phyloP scores from a whole-genome alignment of 2,888 invertebrate genomes.

The Hoplodrina ambigua region DNA sequence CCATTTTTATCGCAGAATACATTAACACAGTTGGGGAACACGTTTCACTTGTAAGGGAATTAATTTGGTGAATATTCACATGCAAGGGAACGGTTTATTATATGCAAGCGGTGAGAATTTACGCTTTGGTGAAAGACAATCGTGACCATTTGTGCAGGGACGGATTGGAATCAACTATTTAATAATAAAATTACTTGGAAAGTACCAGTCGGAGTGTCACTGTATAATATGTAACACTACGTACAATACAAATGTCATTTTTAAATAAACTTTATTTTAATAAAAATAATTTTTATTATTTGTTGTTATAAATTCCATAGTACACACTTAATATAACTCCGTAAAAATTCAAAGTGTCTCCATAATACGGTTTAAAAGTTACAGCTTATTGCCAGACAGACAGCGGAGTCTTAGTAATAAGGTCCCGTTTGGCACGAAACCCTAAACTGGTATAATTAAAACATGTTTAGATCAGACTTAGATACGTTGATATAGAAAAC shows the following conservation, averaged over 20 bases:
- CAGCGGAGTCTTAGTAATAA: too few relatives aligned
- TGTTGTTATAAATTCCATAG: too few relatives aligned
- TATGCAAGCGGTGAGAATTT: slow-evolving; percentile 38
- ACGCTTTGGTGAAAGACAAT: slow-evolving; percentile 26
- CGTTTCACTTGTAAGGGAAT: slow-evolving; percentile 47
- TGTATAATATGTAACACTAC: too few relatives aligned
- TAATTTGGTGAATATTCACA: slow-evolving; percentile 48
- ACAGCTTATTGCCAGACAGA: too few relatives aligned
- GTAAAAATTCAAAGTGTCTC: too few relatives aligned
- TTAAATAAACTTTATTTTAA: too few relatives aligned
- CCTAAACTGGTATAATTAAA: not conserved
- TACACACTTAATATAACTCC: too few relatives aligned
- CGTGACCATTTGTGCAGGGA: slow-evolving; percentile 24
- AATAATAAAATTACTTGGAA: not conserved
- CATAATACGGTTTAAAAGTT: too few relatives aligned
- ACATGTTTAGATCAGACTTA: not conserved
- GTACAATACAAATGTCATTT: too few relatives aligned
- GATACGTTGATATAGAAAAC: not conserved
- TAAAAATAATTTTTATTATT: too few relatives aligned
- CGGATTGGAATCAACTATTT: not conserved
- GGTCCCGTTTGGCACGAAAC: too few relatives aligned
- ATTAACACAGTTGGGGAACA: slow-evolving; percentile 61
- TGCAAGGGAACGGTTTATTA: slow-evolving; percentile 41
- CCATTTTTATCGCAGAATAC: slow-evolving; percentile 56
- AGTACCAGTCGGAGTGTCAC: too few relatives aligned